Evolutionary conservation across 2,113 vertebrate species (phyloP).

Genomic region (Drymodes brunneopygia): DNA sequence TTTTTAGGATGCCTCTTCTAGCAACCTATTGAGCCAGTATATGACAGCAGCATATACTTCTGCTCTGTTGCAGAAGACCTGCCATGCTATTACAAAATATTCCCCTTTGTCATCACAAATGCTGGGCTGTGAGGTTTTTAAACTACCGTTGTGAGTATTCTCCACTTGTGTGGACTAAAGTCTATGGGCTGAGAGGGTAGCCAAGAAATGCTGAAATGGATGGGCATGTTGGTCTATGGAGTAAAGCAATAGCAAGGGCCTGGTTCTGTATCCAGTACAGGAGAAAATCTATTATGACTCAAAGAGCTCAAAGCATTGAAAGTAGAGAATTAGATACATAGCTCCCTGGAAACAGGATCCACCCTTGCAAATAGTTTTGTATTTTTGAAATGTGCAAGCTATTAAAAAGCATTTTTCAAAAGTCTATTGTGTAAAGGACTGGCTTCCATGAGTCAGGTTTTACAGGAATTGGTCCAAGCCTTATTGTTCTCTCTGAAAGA

Average conservation of each 20-base stretch:
- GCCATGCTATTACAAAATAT: not conserved
- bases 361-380: conserved; percentile 37
- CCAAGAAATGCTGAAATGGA: not conserved
- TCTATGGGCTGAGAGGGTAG: not conserved
- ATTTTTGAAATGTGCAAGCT: conserved; percentile 60
- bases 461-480: conserved; percentile 44
- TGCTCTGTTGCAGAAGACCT: not conserved
- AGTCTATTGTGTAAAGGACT: conserved; percentile 37
- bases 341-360: conserved; percentile 29
- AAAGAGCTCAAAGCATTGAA: conserved; percentile 2
- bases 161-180: not conserved
- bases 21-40: not conserved
- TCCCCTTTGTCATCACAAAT: not conserved
- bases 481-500: conserved; percentile 13
- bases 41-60: too few species aligned
- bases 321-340: conserved; percentile 2
- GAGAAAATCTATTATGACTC: not conserved
- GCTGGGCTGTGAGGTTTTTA: not conserved
- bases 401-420: conserved; percentile 53
- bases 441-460: conserved; percentile 61
- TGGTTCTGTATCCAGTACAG: not conserved
- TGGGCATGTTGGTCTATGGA: not conserved
- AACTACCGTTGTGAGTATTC: not conserved
- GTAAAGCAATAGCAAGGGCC: not conserved
- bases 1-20: not conserved